Evolutionary conservation across 1,140 invertebrate genomes (phyloP).

Genomic region (Rhynchophorus ferrugineus): DNA sequence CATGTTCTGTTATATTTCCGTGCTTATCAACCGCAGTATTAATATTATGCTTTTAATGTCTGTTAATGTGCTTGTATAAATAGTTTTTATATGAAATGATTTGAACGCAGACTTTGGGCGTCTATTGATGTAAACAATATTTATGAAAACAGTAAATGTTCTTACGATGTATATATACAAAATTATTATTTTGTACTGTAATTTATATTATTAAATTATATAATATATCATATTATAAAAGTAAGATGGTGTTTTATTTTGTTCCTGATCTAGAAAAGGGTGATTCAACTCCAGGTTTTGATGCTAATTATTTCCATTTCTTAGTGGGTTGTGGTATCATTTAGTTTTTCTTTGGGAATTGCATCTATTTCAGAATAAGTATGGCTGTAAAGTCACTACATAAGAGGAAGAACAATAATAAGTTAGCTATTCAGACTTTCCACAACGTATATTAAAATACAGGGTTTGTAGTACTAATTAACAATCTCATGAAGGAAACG

Average conservation of each 20-base stretch:
- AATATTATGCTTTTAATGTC: constrained; percentile 8
- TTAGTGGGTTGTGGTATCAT: no score
- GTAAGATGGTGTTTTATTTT: background rate
- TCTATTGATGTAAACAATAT: background rate
- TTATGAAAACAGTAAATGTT: background rate
- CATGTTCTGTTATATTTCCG: background rate
- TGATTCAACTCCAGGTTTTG: constrained; percentile 6
- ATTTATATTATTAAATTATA: constrained; percentile 13
- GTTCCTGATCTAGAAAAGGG: background rate
- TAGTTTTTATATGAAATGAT: background rate
- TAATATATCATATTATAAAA: constrained; percentile 5
- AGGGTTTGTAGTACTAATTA: no score
- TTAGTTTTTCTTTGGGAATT: no score
- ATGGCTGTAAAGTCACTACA: no score
- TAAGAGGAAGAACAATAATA: no score
- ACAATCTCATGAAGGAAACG: no score
- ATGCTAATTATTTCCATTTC: background rate
- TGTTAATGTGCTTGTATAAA: constrained; percentile 3
- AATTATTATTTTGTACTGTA: constrained; percentile 11
- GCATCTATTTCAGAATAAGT: no score
- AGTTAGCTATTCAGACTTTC: no score
- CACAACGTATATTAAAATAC: no score
- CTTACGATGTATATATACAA: constrained; percentile 7
- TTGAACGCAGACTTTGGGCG: no score
- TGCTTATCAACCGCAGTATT: constrained; percentile 2